Evolutionary conservation across 2,888 invertebrate species (phyloP), one percentile per base, ranked within the genome.

Genomic region (Criorhina ranunculi): DNA sequence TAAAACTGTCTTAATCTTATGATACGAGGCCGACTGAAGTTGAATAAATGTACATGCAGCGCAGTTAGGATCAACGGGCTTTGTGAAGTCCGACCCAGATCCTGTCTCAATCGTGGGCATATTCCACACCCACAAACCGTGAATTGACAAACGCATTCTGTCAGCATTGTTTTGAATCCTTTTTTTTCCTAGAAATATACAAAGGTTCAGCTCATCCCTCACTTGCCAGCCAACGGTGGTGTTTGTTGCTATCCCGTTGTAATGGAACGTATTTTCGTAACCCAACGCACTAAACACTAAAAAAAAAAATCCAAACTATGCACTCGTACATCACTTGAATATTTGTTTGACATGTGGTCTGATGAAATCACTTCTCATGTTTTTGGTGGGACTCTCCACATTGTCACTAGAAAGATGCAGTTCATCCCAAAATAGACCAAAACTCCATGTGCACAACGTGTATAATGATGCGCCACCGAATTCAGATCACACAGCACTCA

Each of bases 281-380:
- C 40, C 31, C 72, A 40, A 66, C 24, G n/a, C 51, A 37, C 64
- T 24, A 29, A 51, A 51, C 24, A 37, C 24, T 29, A 31, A 42
- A 53, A 40, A 37, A 57, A 15, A 31, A 51, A 62, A 64, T 4
- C 24, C 1, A 24, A 24, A 3, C 24, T 3, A 51, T 15, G 12
- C n/a, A n/a, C n/a, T n/a, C n/a, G n/a, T n/a, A 40, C 51, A 72
- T 62, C 51, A 72, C 72, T 72, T 35, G 55, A 53, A 62, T 64
- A 24, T 35, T 42, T 73, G 44, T 67, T 49, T 77, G 77, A 77
- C 67, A 67, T 77, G 77, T 77, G 77, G 77, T 67, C 59, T 77
- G 67, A 67, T 53, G 67, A 51, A 77, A 67, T 77, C 67, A 53
- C 67, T 60, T 77, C 51, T 60, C 60, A 67, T 67, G 67, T 77